Conservation (phyloP, 2,888 invertebrate species). For the Selenia dentaria region DNA sequence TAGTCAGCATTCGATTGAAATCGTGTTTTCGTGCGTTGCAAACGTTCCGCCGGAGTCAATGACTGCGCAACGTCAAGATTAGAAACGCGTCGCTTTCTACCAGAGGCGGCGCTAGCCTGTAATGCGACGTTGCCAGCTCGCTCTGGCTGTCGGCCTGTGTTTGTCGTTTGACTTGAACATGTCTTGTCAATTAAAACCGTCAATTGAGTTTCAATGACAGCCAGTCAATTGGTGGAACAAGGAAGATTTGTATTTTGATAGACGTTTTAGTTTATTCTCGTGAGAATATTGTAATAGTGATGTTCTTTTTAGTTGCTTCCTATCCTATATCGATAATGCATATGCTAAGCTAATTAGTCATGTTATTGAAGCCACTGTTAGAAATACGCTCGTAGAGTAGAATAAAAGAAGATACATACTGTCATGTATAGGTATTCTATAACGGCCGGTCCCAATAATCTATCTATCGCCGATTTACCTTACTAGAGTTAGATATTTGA, state of each 20-base stretch:
- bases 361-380: too few species aligned
- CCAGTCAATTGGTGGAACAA: conserved; percentile 3
- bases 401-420: too few species aligned
- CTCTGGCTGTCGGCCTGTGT: conserved; percentile 34
- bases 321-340: too few species aligned
- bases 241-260: background rate
- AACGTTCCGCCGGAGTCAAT: conserved; percentile 71
- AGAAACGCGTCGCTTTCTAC: conserved; percentile 81
- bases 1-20: conserved; percentile 35
- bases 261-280: background rate
- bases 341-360: too few species aligned
- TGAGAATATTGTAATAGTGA: too few species aligned
- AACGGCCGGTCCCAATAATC: too few species aligned
- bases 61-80: conserved; percentile 77
- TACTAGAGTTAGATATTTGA: too few species aligned
- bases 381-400: too few species aligned
- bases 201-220: conserved; percentile 20
- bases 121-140: conserved; percentile 70
- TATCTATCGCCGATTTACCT: too few species aligned
- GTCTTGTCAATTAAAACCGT: conserved; percentile 23
- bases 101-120: conserved; percentile 64
- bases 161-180: conserved; percentile 32
- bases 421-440: too few species aligned
- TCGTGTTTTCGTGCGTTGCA: conserved; percentile 38
- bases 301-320: background rate